Evolutionary conservation across 2,113 vertebrate species (phyloP), one percentile per base, ranked within the genome.

Genomic region (Cyanoliseus patagonus): DNA sequence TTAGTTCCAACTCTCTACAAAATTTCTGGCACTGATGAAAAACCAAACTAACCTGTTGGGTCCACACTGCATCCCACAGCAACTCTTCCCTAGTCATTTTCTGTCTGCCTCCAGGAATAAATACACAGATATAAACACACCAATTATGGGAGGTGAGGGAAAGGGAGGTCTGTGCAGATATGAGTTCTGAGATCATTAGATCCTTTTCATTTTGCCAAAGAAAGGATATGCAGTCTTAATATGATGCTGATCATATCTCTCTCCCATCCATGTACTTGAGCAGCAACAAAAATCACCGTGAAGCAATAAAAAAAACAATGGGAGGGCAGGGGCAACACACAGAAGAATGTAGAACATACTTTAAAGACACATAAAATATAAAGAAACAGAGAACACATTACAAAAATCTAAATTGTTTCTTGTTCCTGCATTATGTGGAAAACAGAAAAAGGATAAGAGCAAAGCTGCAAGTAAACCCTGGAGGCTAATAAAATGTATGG

Each of bases 381-480:
- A 78, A 86, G 33, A 22, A 90, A 80, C 27, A 68, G 23, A 80
- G 23, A 68, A 20, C 3, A 53, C 41, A 39, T 30, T n/a, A 63
- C 44, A 90, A 67, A 88, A 69, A 81, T 35, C 18, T 55, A 83
- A 72, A 83, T 44, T 67, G 51, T 51, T 94, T 78, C 47, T 39
- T 84, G 39, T 69, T 88, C 41, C 68, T 39, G 30, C 67, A 28
- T 86, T 92, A 73, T 10, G 27, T 68, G 74, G 80, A 49, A 92
- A 94, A 84, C 20, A 39, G 41, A 95, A 78, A 14, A 77, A 85
- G 93, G 83, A 66, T 83, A 94, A 88, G 53, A 86, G 30, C n/a
- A 76, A 93, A 79, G 39, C 75, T 83, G 44, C 28, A 77, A 90
- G 18, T 47, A 92, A 95, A 84, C 66, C 47, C 73, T 31, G 11